Evolutionary conservation across 2,113 vertebrate genomes (phyloP).

Genomic region (Pandion haliaetus): DNA sequence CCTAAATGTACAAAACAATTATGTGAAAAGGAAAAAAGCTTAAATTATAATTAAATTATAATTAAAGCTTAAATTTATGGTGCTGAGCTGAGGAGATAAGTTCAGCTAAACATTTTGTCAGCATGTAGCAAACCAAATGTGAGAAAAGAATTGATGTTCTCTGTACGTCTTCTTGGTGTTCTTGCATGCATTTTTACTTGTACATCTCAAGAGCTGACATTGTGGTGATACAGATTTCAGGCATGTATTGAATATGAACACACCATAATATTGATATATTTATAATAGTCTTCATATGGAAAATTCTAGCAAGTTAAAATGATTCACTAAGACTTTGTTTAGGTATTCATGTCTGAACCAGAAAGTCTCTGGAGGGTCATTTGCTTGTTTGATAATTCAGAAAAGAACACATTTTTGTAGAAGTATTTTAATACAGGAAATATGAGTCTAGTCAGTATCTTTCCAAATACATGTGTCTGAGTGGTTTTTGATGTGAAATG

Average conservation of each 20-base stretch:
- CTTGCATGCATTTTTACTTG: neutral
- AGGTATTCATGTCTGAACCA: constrained; percentile 65
- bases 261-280: constrained; percentile 38
- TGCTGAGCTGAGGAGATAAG: neutral
- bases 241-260: neutral
- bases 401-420: constrained; percentile 59
- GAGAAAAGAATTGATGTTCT: neutral
- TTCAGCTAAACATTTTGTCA: neutral
- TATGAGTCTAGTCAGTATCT: constrained; percentile 68
- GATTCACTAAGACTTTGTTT: constrained; percentile 51
- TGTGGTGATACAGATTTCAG: neutral
- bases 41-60: neutral
- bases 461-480: constrained; percentile 52
- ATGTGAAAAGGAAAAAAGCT: neutral
- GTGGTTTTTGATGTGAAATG: constrained; percentile 59
- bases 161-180: neutral
- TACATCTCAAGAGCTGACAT: neutral
- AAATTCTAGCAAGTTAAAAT: constrained; percentile 49
- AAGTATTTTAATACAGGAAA: constrained; percentile 74
- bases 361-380: constrained; percentile 60
- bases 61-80: neutral
- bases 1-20: neutral
- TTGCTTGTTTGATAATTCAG: constrained; percentile 71
- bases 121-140: neutral
- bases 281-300: constrained; percentile 48